phyloP scores from a whole-genome alignment of 35 echinoderm and acorn worm species.

The Heliocidaris erythrogramma region DNA sequence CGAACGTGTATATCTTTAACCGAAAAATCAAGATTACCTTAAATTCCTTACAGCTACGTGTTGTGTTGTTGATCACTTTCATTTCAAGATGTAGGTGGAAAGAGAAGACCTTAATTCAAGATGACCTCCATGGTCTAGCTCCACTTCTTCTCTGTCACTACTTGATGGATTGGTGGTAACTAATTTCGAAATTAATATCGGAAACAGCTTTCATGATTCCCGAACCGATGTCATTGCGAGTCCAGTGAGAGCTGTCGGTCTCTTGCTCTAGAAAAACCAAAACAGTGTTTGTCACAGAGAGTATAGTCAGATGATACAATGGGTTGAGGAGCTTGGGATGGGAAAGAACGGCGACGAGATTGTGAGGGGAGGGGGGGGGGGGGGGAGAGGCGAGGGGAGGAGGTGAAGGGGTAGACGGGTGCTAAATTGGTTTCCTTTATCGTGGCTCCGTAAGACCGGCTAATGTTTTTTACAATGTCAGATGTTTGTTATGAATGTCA shows the following conservation, averaged over 20 bases:
- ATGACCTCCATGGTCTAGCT: not conserved
- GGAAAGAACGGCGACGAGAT: too few species aligned
- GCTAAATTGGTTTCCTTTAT: too few species aligned
- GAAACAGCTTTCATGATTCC: slow-evolving; percentile 4
- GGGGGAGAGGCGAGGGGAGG: too few species aligned
- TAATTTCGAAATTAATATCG: slow-evolving; percentile 22
- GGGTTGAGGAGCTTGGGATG: too few species aligned
- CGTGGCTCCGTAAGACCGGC: too few species aligned
- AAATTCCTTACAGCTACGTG: not conserved
- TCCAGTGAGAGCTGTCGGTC: not conserved
- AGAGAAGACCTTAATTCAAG: not conserved
- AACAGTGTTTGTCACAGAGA: not conserved
- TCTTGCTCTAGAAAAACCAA: not conserved
- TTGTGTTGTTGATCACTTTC: not conserved
- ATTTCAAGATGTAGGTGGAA: not conserved
- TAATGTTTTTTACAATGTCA: too few species aligned
- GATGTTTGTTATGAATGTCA: too few species aligned
- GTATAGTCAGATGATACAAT: not conserved
- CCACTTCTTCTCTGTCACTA: not conserved
- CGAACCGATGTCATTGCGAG: not conserved
- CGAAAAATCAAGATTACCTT: too few species aligned
- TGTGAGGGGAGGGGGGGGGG: too few species aligned
- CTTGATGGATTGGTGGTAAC: not conserved
- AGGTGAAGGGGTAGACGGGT: too few species aligned
- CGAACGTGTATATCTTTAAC: too few species aligned